Evolutionary conservation across 1,140 invertebrate genomes (phyloP).

Genomic region (Thaumetopoea pityocampa): DNA sequence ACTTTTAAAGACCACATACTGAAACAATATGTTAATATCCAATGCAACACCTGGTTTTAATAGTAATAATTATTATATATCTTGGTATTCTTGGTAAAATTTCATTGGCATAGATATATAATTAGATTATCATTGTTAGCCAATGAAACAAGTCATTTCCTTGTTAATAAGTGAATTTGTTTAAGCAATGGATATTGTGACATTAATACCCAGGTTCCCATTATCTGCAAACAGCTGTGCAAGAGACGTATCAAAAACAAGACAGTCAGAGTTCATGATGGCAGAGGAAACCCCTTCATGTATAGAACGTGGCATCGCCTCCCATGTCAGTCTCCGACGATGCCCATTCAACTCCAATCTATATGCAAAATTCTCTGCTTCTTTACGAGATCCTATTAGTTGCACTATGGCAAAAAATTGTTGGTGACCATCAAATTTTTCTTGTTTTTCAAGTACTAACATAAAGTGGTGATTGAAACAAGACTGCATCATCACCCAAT

Average conservation of each 20-base stretch:
- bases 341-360: constrained; percentile 97
- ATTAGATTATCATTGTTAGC: constrained; percentile 29
- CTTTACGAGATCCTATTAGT: constrained; percentile 98
- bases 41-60: no score
- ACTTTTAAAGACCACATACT: constrained; percentile 16
- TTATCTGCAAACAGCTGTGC: constrained; percentile 99
- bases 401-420: constrained; percentile 99
- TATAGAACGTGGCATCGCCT: constrained; percentile 98
- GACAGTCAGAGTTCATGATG: constrained; percentile 98
- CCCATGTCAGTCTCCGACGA: constrained; percentile 96
- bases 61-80: no score
- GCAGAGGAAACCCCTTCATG: constrained; percentile 98
- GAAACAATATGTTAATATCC: constrained; percentile 27
- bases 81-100: constrained; percentile 16
- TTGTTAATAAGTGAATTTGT: constrained; percentile 27
- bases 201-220: constrained; percentile 99
- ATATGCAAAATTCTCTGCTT: constrained; percentile 99
- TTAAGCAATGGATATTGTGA: constrained; percentile 95
- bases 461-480: constrained; percentile 99
- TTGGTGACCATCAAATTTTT: constrained; percentile 97
- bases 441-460: constrained; percentile 99
- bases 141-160: constrained; percentile 24
- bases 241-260: constrained; percentile 98
- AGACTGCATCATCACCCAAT: constrained; percentile 99
- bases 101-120: constrained; percentile 30